Conservation (phyloP, 2,113 vertebrate genomes). For the Bothrops jararaca region DNA sequence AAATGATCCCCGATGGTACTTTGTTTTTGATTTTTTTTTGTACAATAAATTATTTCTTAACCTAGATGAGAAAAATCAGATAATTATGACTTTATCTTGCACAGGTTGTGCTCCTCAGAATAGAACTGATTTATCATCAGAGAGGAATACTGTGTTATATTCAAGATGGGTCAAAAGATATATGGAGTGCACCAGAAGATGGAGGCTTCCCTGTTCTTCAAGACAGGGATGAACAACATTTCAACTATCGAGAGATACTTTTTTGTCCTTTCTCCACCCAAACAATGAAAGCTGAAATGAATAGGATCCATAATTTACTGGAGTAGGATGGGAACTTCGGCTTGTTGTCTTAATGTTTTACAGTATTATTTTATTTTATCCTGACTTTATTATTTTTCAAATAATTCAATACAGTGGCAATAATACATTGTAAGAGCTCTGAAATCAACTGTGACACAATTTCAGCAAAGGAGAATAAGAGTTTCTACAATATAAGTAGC, state of each 20-base stretch:
- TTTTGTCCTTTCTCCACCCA: background rate
- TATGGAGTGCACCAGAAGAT: background rate
- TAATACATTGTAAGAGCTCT: background rate
- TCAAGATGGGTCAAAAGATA: background rate
- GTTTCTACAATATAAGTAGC: background rate
- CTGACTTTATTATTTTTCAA: background rate
- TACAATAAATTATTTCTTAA: slow-evolving; percentile 50
- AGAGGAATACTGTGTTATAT: background rate
- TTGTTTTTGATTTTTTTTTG: slow-evolving; percentile 41
- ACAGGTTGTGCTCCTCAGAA: background rate
- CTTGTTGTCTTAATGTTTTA: background rate
- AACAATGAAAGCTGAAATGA: background rate
- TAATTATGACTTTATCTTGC: background rate
- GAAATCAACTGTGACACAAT: background rate
- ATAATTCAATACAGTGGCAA: background rate
- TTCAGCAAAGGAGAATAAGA: background rate
- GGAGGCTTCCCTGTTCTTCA: background rate
- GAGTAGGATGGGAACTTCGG: background rate
- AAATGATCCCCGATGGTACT: slow-evolving; percentile 33
- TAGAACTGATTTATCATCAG: background rate
- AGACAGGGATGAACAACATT: background rate
- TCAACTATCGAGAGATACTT: background rate
- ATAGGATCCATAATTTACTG: background rate
- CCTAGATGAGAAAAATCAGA: background rate
- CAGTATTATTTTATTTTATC: background rate